Evolutionary conservation across 2,888 invertebrate genomes (phyloP).

Genomic region (Diogma glabrata): DNA sequence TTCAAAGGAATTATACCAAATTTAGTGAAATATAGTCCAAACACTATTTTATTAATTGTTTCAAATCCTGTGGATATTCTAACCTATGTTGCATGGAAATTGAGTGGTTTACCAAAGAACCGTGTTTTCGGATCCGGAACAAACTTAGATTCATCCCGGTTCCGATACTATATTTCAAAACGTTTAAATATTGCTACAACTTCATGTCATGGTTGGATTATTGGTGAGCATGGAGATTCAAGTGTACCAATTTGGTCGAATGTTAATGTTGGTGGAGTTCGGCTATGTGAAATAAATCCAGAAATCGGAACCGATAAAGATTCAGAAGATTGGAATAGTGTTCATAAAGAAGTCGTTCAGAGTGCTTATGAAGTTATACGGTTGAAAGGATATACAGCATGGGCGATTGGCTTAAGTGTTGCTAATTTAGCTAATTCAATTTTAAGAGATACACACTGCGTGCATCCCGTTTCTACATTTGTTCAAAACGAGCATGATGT

Average conservation of each 20-base stretch:
- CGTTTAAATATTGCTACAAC: constrained; percentile 61
- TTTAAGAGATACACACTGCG: constrained; percentile 52
- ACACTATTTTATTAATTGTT: constrained; percentile 67
- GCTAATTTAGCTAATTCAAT: constrained; percentile 53
- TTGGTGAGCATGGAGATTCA: constrained; percentile 83
- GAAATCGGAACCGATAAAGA: constrained; percentile 55
- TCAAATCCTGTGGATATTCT: constrained; percentile 82
- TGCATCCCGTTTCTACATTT: constrained; percentile 62
- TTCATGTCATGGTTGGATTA: constrained; percentile 74
- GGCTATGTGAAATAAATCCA: constrained; percentile 57
- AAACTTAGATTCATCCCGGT: constrained; percentile 77
- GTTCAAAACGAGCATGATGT: constrained; percentile 62
- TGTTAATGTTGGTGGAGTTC: constrained; percentile 74
- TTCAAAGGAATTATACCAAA: constrained; percentile 65
- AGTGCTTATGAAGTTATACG: constrained; percentile 69
- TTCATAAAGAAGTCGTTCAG: constrained; percentile 62
- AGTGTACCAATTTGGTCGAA: constrained; percentile 84
- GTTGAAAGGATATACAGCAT: constrained; percentile 74
- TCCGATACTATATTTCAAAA: constrained; percentile 70
- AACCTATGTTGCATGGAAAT: constrained; percentile 78
- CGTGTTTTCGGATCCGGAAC: constrained; percentile 81
- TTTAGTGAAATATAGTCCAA: constrained; percentile 50
- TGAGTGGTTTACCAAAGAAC: constrained; percentile 71
- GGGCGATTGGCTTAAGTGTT: constrained; percentile 70
- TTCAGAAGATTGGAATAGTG: constrained; percentile 56